Percentiles rank a stretch among this genome's conserved stretches.
These are phyloP conservation scores for Corythornis vintsioides DNA, from an alignment of 2,113 vertebrate genomes.

Conservation along the genomic window DNA sequence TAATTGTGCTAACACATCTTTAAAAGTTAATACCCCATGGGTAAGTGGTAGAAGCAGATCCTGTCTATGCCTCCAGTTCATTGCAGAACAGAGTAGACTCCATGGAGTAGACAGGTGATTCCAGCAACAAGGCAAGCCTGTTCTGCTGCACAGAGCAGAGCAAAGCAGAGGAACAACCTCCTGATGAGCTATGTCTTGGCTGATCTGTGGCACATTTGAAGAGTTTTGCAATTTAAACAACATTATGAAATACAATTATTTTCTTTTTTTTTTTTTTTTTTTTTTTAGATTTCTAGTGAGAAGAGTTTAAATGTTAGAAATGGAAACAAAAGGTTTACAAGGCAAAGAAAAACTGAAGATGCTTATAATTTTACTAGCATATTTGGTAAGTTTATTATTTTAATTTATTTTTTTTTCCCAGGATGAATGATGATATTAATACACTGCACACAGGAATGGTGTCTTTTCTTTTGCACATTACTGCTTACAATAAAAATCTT, in stretches of 20 bases:
- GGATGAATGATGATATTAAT: neutral
- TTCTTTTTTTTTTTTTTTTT: neutral
- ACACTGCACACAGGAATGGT: neutral
- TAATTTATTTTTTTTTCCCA: neutral
- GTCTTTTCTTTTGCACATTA: neutral
- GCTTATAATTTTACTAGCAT: slow-evolving; percentile 54
- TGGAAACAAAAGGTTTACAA: slow-evolving; percentile 56
- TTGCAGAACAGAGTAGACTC: neutral
- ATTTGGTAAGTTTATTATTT: slow-evolving; percentile 70
- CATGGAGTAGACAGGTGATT: too few species aligned
- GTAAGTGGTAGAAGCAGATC: neutral
- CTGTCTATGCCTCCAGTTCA: neutral
- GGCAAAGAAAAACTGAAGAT: neutral
- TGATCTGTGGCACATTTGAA: too few species aligned
- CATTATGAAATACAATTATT: neutral
- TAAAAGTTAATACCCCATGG: neutral
- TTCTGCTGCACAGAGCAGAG: too few species aligned
- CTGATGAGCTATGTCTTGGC: too few species aligned
- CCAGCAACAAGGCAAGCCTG: too few species aligned
- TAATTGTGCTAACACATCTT: neutral
- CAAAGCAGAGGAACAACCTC: too few species aligned
- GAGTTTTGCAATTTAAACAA: neutral
- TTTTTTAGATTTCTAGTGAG: neutral
- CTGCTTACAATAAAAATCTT: neutral
- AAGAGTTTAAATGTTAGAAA: slow-evolving; percentile 23